phyloP scores from a whole-genome alignment of 1,140 invertebrate species.

The Batillaria attramentaria region DNA sequence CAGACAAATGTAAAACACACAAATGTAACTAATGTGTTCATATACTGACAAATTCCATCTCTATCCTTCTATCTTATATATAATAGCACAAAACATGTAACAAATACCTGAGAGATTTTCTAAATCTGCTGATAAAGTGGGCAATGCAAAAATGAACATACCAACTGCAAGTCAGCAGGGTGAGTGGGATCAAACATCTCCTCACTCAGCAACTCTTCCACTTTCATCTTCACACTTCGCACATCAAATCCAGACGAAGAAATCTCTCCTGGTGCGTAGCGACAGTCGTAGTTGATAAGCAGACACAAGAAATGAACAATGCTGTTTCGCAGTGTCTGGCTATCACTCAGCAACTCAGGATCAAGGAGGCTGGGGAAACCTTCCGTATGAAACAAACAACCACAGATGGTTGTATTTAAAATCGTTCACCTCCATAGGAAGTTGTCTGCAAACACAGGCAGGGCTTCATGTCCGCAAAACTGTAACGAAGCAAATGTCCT shows the following conservation, averaged over 20 bases:
- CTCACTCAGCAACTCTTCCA: constrained; percentile 43
- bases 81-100: not conserved
- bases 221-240: constrained; percentile 36
- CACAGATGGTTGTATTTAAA: no score
- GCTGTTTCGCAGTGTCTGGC: constrained; percentile 38
- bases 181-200: constrained; percentile 40
- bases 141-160: constrained; percentile 20
- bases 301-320: constrained; percentile 35
- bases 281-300: constrained; percentile 42
- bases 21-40: no score
- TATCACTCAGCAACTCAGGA: constrained; percentile 35
- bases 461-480: no score
- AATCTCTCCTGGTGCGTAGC: constrained; percentile 14
- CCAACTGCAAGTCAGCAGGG: constrained; percentile 49
- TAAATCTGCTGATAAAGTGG: not conserved
- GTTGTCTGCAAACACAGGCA: no score
- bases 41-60: not conserved
- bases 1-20: no score
- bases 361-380: constrained; percentile 35
- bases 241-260: constrained; percentile 25
- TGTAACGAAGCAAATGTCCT: no score
- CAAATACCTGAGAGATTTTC: not conserved
- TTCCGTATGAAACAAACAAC: no score
- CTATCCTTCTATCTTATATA: not conserved
- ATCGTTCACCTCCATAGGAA: no score